phyloP scores from a whole-genome alignment of 2,888 invertebrate genomes.

The Furcula furcula region DNA sequence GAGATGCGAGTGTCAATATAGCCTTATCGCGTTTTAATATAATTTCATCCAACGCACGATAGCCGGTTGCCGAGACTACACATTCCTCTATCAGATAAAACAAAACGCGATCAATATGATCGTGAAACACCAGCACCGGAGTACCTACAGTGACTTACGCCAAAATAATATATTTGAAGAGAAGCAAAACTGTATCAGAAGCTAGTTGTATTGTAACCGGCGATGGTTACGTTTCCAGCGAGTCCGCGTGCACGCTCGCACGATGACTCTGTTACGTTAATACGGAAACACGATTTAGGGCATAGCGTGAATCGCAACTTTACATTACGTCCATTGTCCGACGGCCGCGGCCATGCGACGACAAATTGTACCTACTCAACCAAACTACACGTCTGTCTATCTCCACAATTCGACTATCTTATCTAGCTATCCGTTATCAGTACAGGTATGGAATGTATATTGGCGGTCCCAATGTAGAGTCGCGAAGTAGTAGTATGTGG shows the following conservation, averaged over 20 bases:
- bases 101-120: too few relatives aligned
- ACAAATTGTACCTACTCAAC: neutral
- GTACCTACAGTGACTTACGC: too few relatives aligned
- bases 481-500: slow-evolving; percentile 6
- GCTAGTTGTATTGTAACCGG: slow-evolving; percentile 6
- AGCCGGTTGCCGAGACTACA: too few relatives aligned
- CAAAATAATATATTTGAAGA: too few relatives aligned
- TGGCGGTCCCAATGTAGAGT: slow-evolving; percentile 3
- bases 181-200: too few relatives aligned
- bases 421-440: slow-evolving; percentile 25
- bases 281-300: slow-evolving; percentile 61
- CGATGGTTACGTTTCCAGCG: slow-evolving; percentile 7
- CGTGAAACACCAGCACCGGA: too few relatives aligned
- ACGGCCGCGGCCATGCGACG: neutral
- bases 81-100: too few relatives aligned
- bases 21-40: too few relatives aligned
- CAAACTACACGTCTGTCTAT: too few relatives aligned
- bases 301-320: slow-evolving; percentile 30
- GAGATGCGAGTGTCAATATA: too few relatives aligned
- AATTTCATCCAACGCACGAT: too few relatives aligned
- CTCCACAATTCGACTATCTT: slow-evolving; percentile 13
- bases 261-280: slow-evolving; percentile 37
- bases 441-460: slow-evolving; percentile 5
- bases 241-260: slow-evolving; percentile 15
- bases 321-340: slow-evolving; percentile 11